phyloP scores from a whole-genome alignment of 2,888 invertebrate genomes.

The Diarsia dahlii region DNA sequence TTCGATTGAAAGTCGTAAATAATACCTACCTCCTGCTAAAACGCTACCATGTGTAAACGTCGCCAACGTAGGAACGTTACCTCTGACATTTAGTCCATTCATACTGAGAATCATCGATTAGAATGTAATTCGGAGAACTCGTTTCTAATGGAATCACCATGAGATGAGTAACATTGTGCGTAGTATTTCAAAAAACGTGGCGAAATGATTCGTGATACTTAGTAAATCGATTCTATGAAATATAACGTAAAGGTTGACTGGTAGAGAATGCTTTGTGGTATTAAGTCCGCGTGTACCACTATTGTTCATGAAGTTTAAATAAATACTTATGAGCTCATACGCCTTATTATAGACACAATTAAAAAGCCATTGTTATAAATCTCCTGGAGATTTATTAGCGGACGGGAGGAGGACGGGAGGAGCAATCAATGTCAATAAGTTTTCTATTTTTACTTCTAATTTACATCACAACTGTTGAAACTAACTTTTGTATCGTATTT shows the following conservation, averaged over 20 bases:
- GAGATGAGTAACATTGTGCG: conserved; percentile 49
- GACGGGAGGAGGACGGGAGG: too few relatives aligned
- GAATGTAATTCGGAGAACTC: conserved; percentile 63
- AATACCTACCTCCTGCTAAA: conserved; percentile 4
- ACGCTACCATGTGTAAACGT: conserved; percentile 7
- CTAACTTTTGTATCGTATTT: neutral
- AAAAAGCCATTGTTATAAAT: too few relatives aligned
- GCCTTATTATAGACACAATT: too few relatives aligned
- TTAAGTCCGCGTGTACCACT: too few relatives aligned
- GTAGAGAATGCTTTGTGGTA: too few relatives aligned
- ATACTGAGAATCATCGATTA: conserved; percentile 52
- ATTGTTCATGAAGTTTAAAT: too few relatives aligned
- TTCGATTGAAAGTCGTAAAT: neutral
- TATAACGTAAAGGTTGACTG: neutral
- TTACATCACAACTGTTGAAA: neutral
- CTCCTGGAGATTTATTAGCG: too few relatives aligned
- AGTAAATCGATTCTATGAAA: neutral
- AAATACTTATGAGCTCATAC: too few relatives aligned
- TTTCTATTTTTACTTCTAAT: conserved; percentile 22
- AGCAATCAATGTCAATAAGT: conserved; percentile 17
- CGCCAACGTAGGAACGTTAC: conserved; percentile 28
- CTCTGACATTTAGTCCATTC: conserved; percentile 59
- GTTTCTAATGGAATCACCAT: conserved; percentile 52
- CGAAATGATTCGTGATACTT: conserved; percentile 36
- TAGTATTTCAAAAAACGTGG: conserved; percentile 28